Evolutionary conservation across 2,113 vertebrate genomes (phyloP).

Genomic region (Corythaeola cristata): DNA sequence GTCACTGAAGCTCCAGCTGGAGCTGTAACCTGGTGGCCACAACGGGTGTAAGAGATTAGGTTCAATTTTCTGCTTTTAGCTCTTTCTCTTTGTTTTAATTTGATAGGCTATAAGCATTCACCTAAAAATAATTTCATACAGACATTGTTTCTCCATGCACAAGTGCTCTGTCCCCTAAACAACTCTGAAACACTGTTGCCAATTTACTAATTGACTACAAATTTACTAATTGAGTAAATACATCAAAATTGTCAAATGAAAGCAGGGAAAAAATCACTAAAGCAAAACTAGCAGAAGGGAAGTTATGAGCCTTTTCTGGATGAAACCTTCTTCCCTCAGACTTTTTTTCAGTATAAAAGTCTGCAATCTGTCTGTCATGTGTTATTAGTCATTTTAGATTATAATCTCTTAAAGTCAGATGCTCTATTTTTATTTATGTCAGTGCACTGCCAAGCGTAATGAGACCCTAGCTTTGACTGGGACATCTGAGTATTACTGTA

Average conservation of each 20-base stretch:
- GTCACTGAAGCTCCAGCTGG: not conserved
- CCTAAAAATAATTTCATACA: not conserved
- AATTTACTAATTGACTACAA: not conserved
- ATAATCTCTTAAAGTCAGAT: not conserved
- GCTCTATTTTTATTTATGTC: not conserved
- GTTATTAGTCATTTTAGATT: constrained; percentile 13
- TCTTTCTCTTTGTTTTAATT: not conserved
- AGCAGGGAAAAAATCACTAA: not conserved
- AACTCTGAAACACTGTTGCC: not conserved
- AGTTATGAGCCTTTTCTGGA: not conserved
- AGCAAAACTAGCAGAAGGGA: constrained; percentile 28
- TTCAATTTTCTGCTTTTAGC: not conserved
- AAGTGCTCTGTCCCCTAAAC: not conserved
- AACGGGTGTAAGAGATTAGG: not conserved
- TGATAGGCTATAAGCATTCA: not conserved
- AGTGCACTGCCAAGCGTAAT: not conserved
- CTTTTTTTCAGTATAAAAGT: not conserved
- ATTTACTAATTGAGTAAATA: not conserved
- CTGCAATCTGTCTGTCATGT: constrained; percentile 7
- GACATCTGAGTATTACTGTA: not conserved
- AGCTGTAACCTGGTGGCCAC: not conserved
- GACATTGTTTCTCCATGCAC: not conserved
- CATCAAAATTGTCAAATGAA: not conserved
- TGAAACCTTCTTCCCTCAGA: not conserved
- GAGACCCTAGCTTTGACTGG: constrained; percentile 5